Conservation (phyloP, 2,797 vertebrate species). For the Hydrophis major region DNA sequence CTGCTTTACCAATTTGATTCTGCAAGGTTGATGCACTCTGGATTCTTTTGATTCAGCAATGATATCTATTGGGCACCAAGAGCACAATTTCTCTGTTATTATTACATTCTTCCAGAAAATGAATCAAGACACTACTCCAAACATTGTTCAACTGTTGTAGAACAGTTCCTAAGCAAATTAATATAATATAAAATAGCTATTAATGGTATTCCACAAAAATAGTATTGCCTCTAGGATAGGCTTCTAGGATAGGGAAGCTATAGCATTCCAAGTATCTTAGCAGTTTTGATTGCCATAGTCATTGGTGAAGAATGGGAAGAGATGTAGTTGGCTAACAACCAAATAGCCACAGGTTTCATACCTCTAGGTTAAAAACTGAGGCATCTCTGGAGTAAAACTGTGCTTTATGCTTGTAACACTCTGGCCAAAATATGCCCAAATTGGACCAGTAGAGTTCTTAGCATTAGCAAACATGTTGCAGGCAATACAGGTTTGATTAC, state of each 20-base stretch:
- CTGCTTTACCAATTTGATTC: no score
- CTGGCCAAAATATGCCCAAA: not conserved
- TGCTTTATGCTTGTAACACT: not conserved
- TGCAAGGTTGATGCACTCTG: no score
- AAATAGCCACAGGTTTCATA: not conserved
- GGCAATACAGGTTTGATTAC: not conserved
- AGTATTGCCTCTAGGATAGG: not conserved
- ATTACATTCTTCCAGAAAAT: not conserved
- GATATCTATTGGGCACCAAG: no score
- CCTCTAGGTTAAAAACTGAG: not conserved
- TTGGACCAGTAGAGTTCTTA: not conserved
- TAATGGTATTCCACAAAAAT: not conserved
- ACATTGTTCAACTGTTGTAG: not conserved
- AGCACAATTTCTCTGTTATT: not conserved
- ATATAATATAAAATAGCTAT: not conserved
- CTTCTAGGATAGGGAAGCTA: not conserved
- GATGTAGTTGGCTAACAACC: not conserved
- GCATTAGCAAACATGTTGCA: not conserved
- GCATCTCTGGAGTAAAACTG: not conserved
- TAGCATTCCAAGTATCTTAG: not conserved
- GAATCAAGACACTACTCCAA: not conserved
- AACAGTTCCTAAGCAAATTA: not conserved
- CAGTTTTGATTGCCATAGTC: not conserved
- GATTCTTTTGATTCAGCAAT: no score
- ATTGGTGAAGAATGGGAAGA: not conserved